Conservation (phyloP, 2,888 invertebrate species). For the Watsonalla binaria region DNA sequence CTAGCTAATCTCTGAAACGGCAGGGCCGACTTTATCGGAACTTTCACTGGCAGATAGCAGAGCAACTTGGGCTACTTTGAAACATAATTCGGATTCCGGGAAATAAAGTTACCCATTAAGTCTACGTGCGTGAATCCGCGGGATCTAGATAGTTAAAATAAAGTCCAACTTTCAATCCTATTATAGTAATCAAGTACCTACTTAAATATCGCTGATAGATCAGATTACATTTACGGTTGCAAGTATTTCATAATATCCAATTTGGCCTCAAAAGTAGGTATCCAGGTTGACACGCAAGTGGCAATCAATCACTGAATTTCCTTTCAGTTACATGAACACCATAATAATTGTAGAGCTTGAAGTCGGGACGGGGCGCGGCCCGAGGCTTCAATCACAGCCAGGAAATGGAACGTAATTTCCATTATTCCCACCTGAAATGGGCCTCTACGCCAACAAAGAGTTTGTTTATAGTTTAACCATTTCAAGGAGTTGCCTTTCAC, state of each 20-base stretch:
- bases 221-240: no score
- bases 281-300: conserved; percentile 6
- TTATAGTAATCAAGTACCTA: no score
- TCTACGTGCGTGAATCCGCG: no score
- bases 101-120: no score
- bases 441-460: conserved; percentile 24
- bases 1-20: no score
- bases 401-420: conserved; percentile 65
- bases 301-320: conserved; percentile 31
- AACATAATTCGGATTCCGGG: no score
- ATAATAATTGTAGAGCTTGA: conserved; percentile 1
- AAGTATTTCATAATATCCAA: not conserved
- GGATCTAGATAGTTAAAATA: no score
- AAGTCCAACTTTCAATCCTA: no score
- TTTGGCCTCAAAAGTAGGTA: not conserved
- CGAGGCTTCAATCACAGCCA: conserved; percentile 55
- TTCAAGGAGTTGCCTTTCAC: conserved; percentile 4
- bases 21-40: no score
- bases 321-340: conserved; percentile 1
- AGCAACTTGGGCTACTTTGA: no score
- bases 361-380: conserved; percentile 32
- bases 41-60: no score
- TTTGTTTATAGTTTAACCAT: conserved; percentile 10
- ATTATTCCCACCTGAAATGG: conserved; percentile 45
- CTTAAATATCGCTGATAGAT: no score